Conservation (phyloP, 92 coral and sea anemone genomes). For the Meandrina meandrites region DNA sequence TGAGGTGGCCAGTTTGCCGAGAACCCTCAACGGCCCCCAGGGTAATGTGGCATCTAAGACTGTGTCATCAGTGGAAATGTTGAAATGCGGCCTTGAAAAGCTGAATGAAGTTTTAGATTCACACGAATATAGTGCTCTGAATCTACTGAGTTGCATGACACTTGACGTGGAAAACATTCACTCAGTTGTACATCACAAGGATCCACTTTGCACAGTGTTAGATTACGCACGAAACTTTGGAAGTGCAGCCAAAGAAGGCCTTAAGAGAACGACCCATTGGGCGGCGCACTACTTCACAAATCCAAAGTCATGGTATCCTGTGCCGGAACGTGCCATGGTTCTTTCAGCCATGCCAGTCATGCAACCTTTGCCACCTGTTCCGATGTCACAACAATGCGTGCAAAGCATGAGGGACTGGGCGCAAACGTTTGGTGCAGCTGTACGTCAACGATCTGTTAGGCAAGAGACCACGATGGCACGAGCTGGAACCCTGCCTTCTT, state of each 20-base stretch:
- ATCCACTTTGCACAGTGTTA: conserved; percentile 36
- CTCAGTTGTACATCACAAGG: conserved; percentile 65
- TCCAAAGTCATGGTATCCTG: neutral
- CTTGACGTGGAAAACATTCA: no score
- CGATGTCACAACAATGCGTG: no score
- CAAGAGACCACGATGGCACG: no score
- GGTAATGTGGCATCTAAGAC: conserved; percentile 64
- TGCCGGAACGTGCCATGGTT: neutral
- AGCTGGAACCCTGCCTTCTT: no score
- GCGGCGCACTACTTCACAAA: neutral
- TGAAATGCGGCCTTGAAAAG: conserved; percentile 53
- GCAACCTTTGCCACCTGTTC: no score
- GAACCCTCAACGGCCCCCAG: conserved; percentile 58
- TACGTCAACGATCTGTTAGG: no score
- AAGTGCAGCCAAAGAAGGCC: conserved; percentile 47
- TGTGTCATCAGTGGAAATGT: conserved; percentile 54
- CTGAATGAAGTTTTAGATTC: conserved; percentile 27
- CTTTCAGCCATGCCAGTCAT: neutral
- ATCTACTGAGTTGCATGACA: no score
- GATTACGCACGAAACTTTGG: conserved; percentile 46
- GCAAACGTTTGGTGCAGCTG: no score
- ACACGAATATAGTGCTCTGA: conserved; percentile 32
- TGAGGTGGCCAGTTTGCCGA: conserved; percentile 43
- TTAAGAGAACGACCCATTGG: conserved; percentile 35
- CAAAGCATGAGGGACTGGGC: no score